phyloP scores from a whole-genome alignment of 2,888 invertebrate genomes.

The Trachelus troglodyta region DNA sequence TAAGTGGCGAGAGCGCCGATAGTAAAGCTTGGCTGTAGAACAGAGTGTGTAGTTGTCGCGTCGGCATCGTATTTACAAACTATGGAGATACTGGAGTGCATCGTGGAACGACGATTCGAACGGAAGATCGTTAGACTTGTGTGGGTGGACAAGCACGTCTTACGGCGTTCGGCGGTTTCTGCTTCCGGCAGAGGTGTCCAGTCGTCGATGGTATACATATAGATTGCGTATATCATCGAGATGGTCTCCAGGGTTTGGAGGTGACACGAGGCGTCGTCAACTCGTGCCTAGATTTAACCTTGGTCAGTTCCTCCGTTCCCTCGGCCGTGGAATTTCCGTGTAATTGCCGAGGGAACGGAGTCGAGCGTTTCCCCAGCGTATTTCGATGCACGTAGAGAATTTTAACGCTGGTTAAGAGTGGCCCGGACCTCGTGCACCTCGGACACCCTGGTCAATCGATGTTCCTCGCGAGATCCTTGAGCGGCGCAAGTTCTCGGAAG shows the following conservation, averaged over 20 bases:
- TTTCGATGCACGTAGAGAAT: constrained; percentile 29
- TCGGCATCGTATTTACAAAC: too few relatives aligned
- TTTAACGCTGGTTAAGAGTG: constrained; percentile 23
- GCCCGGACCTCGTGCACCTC: constrained; percentile 30
- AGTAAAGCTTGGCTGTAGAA: too few relatives aligned
- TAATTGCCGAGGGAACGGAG: constrained; percentile 17
- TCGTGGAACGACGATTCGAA: too few relatives aligned
- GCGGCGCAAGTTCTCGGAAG: constrained; percentile 10
- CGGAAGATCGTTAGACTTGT: too few relatives aligned
- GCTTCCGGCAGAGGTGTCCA: background rate
- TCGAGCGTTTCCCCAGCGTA: constrained; percentile 3
- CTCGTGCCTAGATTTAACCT: too few relatives aligned
- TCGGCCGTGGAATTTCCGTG: background rate
- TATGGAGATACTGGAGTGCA: too few relatives aligned
- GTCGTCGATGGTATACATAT: constrained; percentile 27
- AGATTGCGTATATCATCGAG: constrained; percentile 23
- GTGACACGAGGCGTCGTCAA: constrained; percentile 19
- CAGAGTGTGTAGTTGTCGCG: too few relatives aligned
- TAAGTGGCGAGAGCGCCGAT: background rate
- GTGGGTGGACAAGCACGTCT: too few relatives aligned
- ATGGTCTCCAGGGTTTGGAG: constrained; percentile 20
- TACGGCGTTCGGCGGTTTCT: constrained; percentile 21
- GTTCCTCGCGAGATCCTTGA: constrained; percentile 20
- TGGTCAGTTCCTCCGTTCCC: constrained; percentile 13
- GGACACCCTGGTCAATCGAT: constrained; percentile 32